Conservation (phyloP, 2,888 invertebrate species). For the Cotesia congregata region DNA sequence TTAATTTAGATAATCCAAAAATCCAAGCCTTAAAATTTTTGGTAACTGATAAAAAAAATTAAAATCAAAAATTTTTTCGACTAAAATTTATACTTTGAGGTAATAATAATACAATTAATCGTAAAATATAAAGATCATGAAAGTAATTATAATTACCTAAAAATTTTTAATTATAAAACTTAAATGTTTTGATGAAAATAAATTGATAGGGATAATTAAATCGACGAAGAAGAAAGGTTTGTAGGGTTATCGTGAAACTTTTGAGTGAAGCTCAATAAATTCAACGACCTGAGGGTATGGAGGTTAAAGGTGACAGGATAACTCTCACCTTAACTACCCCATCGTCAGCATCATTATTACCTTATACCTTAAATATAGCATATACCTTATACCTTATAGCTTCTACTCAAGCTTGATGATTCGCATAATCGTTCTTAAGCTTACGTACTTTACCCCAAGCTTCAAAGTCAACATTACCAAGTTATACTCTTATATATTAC, state of each 20-base stretch:
- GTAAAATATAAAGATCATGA: no score
- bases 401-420: constrained; percentile 8
- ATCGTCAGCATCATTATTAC: background rate
- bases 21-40: no score
- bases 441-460: constrained; percentile 11
- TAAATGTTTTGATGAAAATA: no score
- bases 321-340: constrained; percentile 9
- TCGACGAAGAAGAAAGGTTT: no score
- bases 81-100: no score
- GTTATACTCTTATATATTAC: background rate
- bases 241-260: background rate
- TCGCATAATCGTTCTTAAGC: constrained; percentile 12
- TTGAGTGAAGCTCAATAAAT: background rate
- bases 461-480: constrained; percentile 16
- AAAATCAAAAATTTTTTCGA: no score
- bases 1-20: no score
- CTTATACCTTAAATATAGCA: background rate
- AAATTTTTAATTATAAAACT: no score
- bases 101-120: no score
- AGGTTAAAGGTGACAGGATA: constrained; percentile 19
- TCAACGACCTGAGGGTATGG: background rate
- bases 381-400: background rate
- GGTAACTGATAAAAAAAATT: no score
- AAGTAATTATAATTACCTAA: no score
- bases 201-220: no score